These are phyloP conservation scores for Halichondria panicea DNA, from an alignment of 37 sponge, comb jelly and placozoan species.

Conservation along the genomic window DNA sequence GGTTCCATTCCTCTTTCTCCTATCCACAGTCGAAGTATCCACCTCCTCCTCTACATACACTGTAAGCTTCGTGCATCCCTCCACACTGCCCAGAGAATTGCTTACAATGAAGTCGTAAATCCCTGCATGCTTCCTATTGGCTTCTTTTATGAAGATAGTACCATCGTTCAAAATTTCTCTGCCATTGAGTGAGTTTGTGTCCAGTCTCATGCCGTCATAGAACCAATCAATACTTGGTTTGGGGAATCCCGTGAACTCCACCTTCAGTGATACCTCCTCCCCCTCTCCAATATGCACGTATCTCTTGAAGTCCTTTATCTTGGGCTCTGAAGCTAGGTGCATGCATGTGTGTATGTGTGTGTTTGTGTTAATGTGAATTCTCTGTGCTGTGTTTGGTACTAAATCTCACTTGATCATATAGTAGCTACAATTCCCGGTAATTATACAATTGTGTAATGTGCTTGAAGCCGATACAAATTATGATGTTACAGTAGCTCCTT, in stretches of 20 bases:
- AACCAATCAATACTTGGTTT: conserved; percentile 30
- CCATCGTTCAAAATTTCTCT: conserved; percentile 7
- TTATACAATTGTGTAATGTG: too few relatives aligned
- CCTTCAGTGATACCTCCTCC: conserved; percentile 15
- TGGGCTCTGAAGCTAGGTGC: conserved; percentile 8
- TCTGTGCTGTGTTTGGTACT: too few relatives aligned
- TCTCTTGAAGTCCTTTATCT: conserved; percentile 5
- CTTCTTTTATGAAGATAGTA: background rate
- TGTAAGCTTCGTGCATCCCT: conserved; percentile 23
- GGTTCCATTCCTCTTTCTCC: background rate
- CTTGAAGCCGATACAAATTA: too few relatives aligned
- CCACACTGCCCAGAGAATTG: conserved; percentile 29
- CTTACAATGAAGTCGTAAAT: conserved; percentile 39
- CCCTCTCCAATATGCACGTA: conserved; percentile 12
- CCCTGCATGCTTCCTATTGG: conserved; percentile 8
- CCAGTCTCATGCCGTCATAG: conserved; percentile 15
- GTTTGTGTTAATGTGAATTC: too few relatives aligned
- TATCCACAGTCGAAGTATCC: background rate
- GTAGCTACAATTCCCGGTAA: too few relatives aligned
- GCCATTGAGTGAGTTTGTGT: conserved; percentile 7
- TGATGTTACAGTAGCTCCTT: too few relatives aligned
- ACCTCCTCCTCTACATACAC: conserved; percentile 19
- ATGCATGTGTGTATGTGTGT: background rate
- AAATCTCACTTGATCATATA: too few relatives aligned
- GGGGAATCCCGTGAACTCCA: conserved; percentile 24